Base-by-base conservation (phyloP, 1,140 invertebrate genomes). In the Anoplolepis gracilipes region DNA sequence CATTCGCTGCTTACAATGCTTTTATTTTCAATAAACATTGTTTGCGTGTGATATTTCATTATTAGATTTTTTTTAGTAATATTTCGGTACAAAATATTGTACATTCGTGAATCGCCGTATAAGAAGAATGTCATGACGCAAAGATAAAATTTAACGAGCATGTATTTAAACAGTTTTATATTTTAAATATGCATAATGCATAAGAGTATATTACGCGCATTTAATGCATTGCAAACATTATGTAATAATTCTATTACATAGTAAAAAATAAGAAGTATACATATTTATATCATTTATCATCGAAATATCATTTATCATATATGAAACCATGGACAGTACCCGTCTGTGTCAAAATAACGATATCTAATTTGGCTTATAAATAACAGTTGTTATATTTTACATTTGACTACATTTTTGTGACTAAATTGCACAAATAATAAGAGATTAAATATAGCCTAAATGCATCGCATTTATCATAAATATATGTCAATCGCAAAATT, bases 101-200 rank as follows among this genome's bases (percentile, higher is more conserved):
- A n/a, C n/a, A 49, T 1, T 55, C 30, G 22, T 6, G 30, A 57
- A 57, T 69, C 11, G 16, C 19, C n/a, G 42, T 13, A 28, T 28
- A n/a, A 25, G 10, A 55, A 57, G 22, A 36, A n/a, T 30, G 6
- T 1, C 16, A 36, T 30, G 16, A 82, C 22, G 13, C 13, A 4
- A 49, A 33, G 59, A 42, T 36, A 42, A 59, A 42, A 73, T 25
- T 73, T 59, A 11, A 59, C 33, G n/a, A 61, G 10, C 8, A 8
- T 42, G 2, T 59, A 19, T 22, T 72, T 81, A 42, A 72, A 82
- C 78, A 72, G 25, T 82, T 46, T 72, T 82, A 73, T 82, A 46
- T 82, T 82, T 39, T 82, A 28, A 33, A 13, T 61, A 25, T 53
- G 13, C 28, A 55, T 22, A 19, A 73, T 82, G 72, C 36, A 39